Evolutionary conservation across 2,888 invertebrate genomes (phyloP).

Genomic region (Flabesymbios commensalis): DNA sequence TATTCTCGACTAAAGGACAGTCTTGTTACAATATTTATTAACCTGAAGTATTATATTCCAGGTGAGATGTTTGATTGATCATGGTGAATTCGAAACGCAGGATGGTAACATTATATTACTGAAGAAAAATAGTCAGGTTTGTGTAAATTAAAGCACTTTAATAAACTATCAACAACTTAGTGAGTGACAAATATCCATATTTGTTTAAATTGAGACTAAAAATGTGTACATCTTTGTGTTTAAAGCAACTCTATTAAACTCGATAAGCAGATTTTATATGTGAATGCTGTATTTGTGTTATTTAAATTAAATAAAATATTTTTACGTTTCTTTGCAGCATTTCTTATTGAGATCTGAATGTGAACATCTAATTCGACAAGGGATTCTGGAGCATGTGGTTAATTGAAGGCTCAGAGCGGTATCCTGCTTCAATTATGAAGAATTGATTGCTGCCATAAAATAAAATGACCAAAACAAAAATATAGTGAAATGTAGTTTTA

Average conservation of each 20-base stretch:
- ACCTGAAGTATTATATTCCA: no score
- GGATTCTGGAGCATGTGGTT: conserved; percentile 66
- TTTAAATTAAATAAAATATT: background rate
- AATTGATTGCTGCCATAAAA: no score
- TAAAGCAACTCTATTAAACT: background rate
- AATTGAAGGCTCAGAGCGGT: conserved; percentile 14
- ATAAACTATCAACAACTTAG: no score
- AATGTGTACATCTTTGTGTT: background rate
- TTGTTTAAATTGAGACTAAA: no score
- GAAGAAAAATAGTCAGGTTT: conserved; percentile 81
- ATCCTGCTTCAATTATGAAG: no score
- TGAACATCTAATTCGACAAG: conserved; percentile 87
- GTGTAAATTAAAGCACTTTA: no score
- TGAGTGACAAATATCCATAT: background rate
- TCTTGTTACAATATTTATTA: no score
- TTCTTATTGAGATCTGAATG: conserved; percentile 85
- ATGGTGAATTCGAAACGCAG: conserved; percentile 91
- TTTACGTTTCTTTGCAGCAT: conserved; percentile 65
- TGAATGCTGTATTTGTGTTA: background rate
- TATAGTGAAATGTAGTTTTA: no score
- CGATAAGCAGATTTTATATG: background rate
- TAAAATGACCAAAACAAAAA: no score
- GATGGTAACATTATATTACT: conserved; percentile 88
- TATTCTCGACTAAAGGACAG: no score
- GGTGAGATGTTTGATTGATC: conserved; percentile 82